These are phyloP conservation scores for Puma concolor DNA, from an alignment of 2,113 vertebrate species.

Conservation along the genomic window DNA sequence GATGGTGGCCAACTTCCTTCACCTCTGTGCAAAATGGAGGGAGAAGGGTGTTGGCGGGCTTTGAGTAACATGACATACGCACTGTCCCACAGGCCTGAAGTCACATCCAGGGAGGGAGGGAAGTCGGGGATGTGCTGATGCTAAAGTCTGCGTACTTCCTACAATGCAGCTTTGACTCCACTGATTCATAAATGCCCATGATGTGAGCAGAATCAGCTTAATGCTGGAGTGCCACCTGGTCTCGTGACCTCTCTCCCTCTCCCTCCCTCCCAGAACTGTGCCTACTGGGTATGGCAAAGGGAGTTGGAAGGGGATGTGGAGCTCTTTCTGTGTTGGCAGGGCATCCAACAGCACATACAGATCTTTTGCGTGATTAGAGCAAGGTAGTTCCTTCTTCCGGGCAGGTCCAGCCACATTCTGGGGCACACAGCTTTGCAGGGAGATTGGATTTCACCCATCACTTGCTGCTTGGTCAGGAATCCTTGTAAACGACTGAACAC, in stretches of 20 bases:
- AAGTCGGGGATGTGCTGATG: accelerated
- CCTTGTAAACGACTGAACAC: too few species aligned
- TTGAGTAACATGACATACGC: accelerated
- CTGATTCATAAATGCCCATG: accelerated
- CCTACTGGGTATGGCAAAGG: accelerated
- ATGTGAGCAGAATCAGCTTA: accelerated
- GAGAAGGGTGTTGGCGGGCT: accelerated
- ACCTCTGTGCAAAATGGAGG: neutral
- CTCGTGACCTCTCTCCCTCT: too few species aligned
- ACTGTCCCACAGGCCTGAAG: neutral
- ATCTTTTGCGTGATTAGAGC: neutral
- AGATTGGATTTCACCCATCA: neutral
- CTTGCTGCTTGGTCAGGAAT: neutral
- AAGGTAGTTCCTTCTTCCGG: neutral
- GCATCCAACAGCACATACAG: neutral
- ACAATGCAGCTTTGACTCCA: accelerated
- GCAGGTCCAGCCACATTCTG: accelerated
- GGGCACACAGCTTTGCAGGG: neutral
- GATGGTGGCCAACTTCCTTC: neutral
- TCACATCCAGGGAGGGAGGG: accelerated
- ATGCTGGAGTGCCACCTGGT: accelerated
- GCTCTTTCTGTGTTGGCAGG: neutral
- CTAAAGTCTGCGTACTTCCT: too few species aligned
- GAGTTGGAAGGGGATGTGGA: neutral
- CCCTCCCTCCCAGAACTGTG: neutral